Conservation (phyloP, 2,888 invertebrate genomes). For the Seira ritae region DNA sequence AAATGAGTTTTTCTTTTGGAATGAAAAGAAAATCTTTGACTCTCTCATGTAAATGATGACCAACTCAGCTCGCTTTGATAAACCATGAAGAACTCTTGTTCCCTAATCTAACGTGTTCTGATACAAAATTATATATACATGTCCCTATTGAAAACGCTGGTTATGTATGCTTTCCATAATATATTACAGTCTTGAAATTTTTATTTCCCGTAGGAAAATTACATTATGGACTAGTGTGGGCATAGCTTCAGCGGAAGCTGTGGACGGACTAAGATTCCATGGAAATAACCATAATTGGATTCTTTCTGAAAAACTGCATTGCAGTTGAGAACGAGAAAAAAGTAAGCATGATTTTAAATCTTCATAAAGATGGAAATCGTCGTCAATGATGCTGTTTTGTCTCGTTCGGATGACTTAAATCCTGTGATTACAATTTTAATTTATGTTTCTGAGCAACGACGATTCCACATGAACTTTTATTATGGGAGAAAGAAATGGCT, state of each 20-base stretch:
- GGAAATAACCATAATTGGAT: constrained; percentile 21
- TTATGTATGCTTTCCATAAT: too few species aligned
- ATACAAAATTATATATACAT: not conserved
- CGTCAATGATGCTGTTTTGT: constrained; percentile 58
- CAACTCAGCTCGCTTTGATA: constrained; percentile 67
- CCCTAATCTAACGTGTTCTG: constrained; percentile 64
- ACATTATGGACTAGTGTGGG: not conserved
- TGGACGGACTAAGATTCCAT: too few species aligned
- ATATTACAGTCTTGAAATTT: too few species aligned
- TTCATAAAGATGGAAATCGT: constrained; percentile 8
- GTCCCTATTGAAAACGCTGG: too few species aligned
- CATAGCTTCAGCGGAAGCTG: not conserved
- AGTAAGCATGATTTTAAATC: constrained; percentile 31
- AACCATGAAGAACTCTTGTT: constrained; percentile 68
- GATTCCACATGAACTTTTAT: constrained; percentile 8
- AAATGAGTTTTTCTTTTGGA: not conserved
- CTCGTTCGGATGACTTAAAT: constrained; percentile 69
- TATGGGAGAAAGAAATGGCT: not conserved
- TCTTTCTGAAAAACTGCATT: constrained; percentile 4
- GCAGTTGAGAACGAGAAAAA: not conserved
- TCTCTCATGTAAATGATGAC: constrained; percentile 54
- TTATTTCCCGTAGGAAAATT: too few species aligned
- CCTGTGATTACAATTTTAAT: constrained; percentile 58
- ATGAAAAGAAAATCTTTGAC: not conserved
- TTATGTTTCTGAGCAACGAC: constrained; percentile 34